Evolutionary conservation across 1,140 invertebrate species (phyloP).

Genomic region (Drosophila nannoptera): DNA sequence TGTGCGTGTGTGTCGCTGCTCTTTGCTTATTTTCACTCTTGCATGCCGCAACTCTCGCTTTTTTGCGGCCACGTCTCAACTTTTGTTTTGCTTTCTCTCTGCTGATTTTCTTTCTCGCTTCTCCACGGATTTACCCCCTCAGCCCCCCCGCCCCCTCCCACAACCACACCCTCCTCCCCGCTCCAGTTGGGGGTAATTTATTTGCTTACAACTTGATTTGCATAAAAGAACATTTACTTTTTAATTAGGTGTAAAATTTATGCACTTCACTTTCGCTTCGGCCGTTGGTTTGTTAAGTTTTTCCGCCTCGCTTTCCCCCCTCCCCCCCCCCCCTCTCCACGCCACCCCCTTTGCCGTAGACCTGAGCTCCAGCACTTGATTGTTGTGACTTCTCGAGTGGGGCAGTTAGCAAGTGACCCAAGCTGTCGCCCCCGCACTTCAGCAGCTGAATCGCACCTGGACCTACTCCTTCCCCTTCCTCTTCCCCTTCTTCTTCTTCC

Average conservation of each 20-base stretch:
- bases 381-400: background rate
- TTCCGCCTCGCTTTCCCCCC: background rate
- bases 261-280: constrained; percentile 72
- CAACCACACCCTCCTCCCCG: background rate
- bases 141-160: background rate
- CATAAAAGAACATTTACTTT: constrained; percentile 77
- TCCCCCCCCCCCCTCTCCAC: too few relatives aligned
- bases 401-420: constrained; percentile 1
- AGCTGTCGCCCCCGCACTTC: too few relatives aligned
- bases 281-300: constrained; percentile 36
- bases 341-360: too few relatives aligned
- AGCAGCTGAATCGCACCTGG: too few relatives aligned
- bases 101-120: constrained; percentile 1
- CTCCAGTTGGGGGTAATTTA: constrained; percentile 55
- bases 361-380: background rate
- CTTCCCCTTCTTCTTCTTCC: too few relatives aligned
- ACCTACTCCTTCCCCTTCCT: too few relatives aligned
- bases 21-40: constrained; percentile 59
- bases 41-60: constrained; percentile 11
- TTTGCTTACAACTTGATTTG: constrained; percentile 77
- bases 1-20: constrained; percentile 8
- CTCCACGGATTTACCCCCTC: constrained; percentile 20
- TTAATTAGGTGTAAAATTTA: constrained; percentile 78
- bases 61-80: constrained; percentile 9
- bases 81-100: constrained; percentile 12